Percentiles rank a stretch among this genome's conserved stretches.
Evolutionary conservation across 2,888 invertebrate species (phyloP).

Genomic region (Aporophyla nigra): DNA sequence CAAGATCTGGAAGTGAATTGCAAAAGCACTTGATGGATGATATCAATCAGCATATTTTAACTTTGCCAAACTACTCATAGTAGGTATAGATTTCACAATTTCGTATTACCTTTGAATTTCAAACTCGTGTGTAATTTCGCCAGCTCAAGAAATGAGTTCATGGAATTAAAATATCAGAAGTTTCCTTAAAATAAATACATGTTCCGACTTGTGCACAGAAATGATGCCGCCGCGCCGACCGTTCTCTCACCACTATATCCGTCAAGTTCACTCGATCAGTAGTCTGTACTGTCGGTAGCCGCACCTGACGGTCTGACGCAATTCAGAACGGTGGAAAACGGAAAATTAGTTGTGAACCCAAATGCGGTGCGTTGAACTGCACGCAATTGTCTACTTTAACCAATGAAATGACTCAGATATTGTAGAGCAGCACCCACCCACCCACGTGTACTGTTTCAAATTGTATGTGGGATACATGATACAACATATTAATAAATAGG

Average conservation of each 20-base stretch:
- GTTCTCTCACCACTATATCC: conserved; percentile 46
- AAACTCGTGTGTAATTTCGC: conserved; percentile 45
- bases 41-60: conserved; percentile 37
- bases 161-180: conserved; percentile 55
- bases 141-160: conserved; percentile 53
- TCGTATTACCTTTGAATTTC: conserved; percentile 21
- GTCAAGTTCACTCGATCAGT: conserved; percentile 52
- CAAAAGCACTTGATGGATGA: conserved; percentile 32
- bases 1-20: conserved; percentile 45
- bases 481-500: conserved; percentile 61
- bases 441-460: conserved; percentile 71
- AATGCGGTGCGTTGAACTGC: conserved; percentile 83
- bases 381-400: conserved; percentile 74
- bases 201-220: conserved; percentile 58
- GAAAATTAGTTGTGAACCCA: conserved; percentile 82
- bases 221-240: conserved; percentile 49
- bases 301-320: conserved; percentile 72
- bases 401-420: conserved; percentile 75
- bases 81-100: conserved; percentile 22
- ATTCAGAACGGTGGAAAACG: conserved; percentile 84
- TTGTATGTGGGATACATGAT: conserved; percentile 62
- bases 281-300: conserved; percentile 49
- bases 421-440: conserved; percentile 67
- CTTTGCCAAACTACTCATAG: conserved; percentile 1
- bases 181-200: conserved; percentile 60